phyloP scores from a whole-genome alignment of 2,888 invertebrate genomes.

The Pollenia griseotomentosa region DNA sequence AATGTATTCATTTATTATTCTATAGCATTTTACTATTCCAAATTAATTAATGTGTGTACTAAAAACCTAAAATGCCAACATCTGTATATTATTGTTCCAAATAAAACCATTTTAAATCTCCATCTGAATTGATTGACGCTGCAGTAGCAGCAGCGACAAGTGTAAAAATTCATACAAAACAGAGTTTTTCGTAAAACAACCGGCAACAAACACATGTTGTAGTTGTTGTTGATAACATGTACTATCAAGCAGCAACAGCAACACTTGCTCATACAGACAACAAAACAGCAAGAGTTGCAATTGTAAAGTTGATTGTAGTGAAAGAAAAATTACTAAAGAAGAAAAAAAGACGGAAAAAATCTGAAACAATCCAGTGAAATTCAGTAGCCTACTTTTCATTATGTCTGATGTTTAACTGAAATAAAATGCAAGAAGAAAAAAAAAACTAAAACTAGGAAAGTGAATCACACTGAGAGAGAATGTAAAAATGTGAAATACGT shows the following conservation, averaged over 20 bases:
- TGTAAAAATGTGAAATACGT: constrained; percentile 12
- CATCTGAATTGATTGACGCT: constrained; percentile 44
- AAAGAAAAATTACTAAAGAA: constrained; percentile 9
- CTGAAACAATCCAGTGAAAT: constrained; percentile 67
- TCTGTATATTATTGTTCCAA: constrained; percentile 2
- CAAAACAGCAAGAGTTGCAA: constrained; percentile 17
- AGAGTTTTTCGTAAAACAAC: constrained; percentile 25
- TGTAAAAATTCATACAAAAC: constrained; percentile 55
- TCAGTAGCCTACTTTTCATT: constrained; percentile 72
- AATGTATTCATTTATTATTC: too few relatives aligned
- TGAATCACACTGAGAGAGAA: constrained; percentile 9
- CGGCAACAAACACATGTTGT: constrained; percentile 62
- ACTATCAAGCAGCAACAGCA: constrained; percentile 21
- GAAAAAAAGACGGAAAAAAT: constrained; percentile 11
- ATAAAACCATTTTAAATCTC: constrained; percentile 25
- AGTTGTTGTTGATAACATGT: constrained; percentile 54
- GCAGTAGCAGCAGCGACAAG: constrained; percentile 51
- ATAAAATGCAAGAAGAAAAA: constrained; percentile 48
- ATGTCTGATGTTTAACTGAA: constrained; percentile 59
- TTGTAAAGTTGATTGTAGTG: constrained; percentile 56
- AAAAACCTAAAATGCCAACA: constrained; percentile 26
- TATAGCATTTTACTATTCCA: not conserved
- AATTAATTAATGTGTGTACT: constrained; percentile 23
- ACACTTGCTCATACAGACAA: constrained; percentile 2
- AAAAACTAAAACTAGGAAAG: constrained; percentile 42